phyloP scores from a whole-genome alignment of 2,113 vertebrate genomes.

The Phrynosoma blainvillii region DNA sequence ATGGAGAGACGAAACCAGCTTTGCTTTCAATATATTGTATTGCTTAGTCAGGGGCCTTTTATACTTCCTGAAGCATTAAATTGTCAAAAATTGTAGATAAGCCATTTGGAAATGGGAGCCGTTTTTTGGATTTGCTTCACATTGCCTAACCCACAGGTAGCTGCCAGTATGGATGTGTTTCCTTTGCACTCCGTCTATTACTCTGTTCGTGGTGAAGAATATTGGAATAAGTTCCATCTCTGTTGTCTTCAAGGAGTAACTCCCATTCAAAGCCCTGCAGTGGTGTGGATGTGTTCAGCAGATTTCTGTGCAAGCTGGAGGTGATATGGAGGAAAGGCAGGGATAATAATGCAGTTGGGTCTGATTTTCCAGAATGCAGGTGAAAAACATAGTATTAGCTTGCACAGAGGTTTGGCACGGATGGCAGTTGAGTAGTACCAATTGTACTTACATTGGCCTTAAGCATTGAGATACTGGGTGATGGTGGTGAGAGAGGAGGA shows the following conservation, averaged over 20 bases:
- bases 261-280: not conserved
- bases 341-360: not conserved
- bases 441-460: not conserved
- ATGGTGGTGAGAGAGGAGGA: not conserved
- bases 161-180: constrained; percentile 36
- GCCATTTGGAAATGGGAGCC: constrained; percentile 55
- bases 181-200: no score
- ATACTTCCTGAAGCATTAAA: constrained; percentile 38
- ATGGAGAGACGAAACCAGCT: constrained; percentile 24
- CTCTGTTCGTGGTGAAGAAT: no score
- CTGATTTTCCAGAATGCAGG: not conserved
- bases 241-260: no score
- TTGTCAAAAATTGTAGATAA: constrained; percentile 43
- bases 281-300: not conserved
- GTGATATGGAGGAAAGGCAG: not conserved
- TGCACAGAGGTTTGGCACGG: not conserved
- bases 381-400: not conserved
- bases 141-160: constrained; percentile 39
- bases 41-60: constrained; percentile 37
- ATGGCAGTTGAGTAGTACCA: no score
- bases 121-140: constrained; percentile 32
- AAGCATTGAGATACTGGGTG: no score
- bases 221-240: no score
- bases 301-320: not conserved
- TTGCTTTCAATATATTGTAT: constrained; percentile 46